Percentiles rank a stretch among this genome's conserved stretches.
phyloP scores from a whole-genome alignment of 2,797 vertebrate species.

The Allobates femoralis region DNA sequence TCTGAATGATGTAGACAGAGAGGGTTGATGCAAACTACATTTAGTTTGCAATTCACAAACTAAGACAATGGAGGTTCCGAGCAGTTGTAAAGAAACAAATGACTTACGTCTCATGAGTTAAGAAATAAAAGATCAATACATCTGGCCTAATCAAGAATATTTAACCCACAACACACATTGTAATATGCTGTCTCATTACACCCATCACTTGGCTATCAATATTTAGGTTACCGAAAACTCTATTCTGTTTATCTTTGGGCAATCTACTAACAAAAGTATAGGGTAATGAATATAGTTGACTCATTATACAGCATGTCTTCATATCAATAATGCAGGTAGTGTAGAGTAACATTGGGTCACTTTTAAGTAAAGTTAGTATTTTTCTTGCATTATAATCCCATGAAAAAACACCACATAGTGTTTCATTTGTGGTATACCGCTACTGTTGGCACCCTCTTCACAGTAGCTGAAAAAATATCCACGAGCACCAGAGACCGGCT shows the following conservation, averaged over 20 bases:
- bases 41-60: too few relatives aligned
- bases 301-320: neutral
- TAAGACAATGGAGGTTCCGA: too few relatives aligned
- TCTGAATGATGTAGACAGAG: too few relatives aligned
- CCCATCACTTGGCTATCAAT: too few relatives aligned
- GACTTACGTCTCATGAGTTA: too few relatives aligned
- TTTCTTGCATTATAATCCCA: neutral
- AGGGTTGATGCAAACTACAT: too few relatives aligned
- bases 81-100: too few relatives aligned
- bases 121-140: too few relatives aligned
- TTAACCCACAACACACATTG: too few relatives aligned
- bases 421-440: neutral
- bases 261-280: neutral
- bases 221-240: neutral
- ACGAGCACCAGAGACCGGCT: neutral
- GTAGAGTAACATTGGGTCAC: neutral
- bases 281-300: too few relatives aligned
- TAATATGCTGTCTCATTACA: too few relatives aligned
- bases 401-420: neutral
- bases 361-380: neutral
- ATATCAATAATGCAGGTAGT: neutral
- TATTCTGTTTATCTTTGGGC: neutral
- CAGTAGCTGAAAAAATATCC: neutral
- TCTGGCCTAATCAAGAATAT: too few relatives aligned
- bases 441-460: neutral